These are phyloP conservation scores for Molossus alvarezi DNA, from an alignment of 2,797 vertebrate genomes.

Conservation along the genomic window DNA sequence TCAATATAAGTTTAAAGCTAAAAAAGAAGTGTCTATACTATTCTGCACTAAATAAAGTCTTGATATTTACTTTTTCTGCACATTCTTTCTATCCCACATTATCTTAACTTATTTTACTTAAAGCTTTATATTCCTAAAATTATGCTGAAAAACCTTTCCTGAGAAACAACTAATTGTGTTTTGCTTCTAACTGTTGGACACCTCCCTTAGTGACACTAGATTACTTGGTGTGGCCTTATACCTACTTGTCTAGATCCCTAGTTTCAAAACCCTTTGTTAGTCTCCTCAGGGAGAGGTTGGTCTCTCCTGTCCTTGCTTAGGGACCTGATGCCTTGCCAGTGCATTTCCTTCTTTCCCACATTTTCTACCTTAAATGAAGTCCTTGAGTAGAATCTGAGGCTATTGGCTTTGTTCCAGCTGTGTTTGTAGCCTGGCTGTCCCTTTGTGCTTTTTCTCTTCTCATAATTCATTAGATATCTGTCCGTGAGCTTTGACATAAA, in stretches of 20 bases:
- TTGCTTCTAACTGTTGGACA: not conserved
- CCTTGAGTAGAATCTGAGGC: not conserved
- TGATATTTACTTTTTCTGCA: slow-evolving; percentile 6
- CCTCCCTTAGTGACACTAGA: not conserved
- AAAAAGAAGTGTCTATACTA: not conserved
- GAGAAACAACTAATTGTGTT: not conserved
- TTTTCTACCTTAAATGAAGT: not conserved
- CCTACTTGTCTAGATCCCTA: not conserved
- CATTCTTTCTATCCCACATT: not conserved
- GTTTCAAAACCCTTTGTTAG: not conserved
- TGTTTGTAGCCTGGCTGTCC: not conserved
- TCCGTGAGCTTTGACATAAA: not conserved
- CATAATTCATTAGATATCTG: not conserved
- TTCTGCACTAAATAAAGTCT: not conserved
- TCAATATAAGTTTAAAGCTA: not conserved
- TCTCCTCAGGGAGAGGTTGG: not conserved
- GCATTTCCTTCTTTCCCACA: not conserved
- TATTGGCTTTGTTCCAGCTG: not conserved
- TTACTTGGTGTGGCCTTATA: not conserved
- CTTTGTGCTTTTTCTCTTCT: not conserved
- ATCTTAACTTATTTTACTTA: slow-evolving; percentile 34
- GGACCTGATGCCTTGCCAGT: not conserved
- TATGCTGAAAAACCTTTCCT: not conserved
- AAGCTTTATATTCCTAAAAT: not conserved
- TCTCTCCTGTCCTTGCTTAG: not conserved